Evolutionary conservation across 2,113 vertebrate species (phyloP).

Genomic region (Struthio camelus): DNA sequence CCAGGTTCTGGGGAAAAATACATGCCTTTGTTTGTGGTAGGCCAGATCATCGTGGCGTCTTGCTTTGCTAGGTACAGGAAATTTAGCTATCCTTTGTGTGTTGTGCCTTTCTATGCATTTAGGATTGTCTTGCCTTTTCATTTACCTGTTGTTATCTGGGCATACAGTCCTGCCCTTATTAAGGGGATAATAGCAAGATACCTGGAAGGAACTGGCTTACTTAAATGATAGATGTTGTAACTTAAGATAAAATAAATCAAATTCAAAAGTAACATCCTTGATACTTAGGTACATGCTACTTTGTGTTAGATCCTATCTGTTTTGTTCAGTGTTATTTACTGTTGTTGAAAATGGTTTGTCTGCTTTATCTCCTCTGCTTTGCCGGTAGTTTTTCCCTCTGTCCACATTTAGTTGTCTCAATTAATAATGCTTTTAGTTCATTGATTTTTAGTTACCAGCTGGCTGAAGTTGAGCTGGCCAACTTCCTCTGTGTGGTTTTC

Average conservation of each 20-base stretch:
- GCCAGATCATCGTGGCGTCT: not conserved
- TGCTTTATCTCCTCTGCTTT: slow-evolving; percentile 51
- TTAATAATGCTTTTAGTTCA: slow-evolving; percentile 47
- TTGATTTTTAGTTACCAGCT: slow-evolving; percentile 37
- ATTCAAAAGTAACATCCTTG: slow-evolving; percentile 37
- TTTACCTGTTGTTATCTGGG: slow-evolving; percentile 14
- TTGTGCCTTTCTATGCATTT: not conserved
- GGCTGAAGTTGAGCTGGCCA: not conserved
- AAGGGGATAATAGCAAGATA: slow-evolving; percentile 30
- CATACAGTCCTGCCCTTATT: slow-evolving; percentile 6
- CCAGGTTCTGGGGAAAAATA: not conserved
- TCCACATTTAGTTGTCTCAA: not conserved
- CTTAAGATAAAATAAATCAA: slow-evolving; percentile 61
- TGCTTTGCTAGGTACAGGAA: not conserved
- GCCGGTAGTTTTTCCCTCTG: slow-evolving; percentile 24
- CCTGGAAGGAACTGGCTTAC: slow-evolving; percentile 34
- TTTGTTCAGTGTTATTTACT: slow-evolving; percentile 42
- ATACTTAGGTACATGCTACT: slow-evolving; percentile 30
- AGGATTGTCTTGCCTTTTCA: not conserved
- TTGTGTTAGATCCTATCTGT: slow-evolving; percentile 34
- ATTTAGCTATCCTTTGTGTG: not conserved
- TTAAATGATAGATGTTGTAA: not conserved
- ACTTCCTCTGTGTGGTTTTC: not conserved
- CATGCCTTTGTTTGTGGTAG: not conserved
- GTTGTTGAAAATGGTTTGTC: slow-evolving; percentile 43